Evolutionary conservation across 2,797 vertebrate species (phyloP), one percentile per base, ranked within the genome.

Genomic region (Esox masquinongy): DNA sequence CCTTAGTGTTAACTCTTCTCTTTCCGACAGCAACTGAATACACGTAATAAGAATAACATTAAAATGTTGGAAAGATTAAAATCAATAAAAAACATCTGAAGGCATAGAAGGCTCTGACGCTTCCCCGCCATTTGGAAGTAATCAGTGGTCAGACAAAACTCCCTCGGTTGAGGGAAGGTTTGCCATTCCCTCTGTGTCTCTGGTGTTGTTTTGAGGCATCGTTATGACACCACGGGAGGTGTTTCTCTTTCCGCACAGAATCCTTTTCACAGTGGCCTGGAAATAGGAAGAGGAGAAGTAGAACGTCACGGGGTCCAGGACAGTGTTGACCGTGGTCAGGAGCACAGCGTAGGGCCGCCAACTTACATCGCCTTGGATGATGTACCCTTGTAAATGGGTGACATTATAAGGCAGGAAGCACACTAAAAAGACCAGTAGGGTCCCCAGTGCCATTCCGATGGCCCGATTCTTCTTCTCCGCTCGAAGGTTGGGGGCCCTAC

Each of bases 291-390:
- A 91, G n/a, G 88, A 91, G 71, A 92, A 93, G 75, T 90, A 94
- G 80, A 93, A 94, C 67, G 95, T 93, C 67, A 96, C 82, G 0
- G 95, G 95, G 63, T 96, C 95, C 68, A 96, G 84, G 8, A 94
- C 95, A 7, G 93, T 93, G 68, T 95, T 96, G 82, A 95, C 92
- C 15, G 93, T 91, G 15, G 92, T 93, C 0, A 93, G 91, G 22
- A 95, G 85, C 43, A 96, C 84, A 0, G 88, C 88, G 67, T 92
- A 87, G 70, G 89, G 80, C 64, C 95, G 56, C 22, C 56, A 14
- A 2, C 88, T 95, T 95, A 96, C 1, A 2, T 0, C 0, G 90
- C 84, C 11, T 86, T 94, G 0, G 73, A 0, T 19, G 19, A 91
- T n/a, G 75, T 89, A 96, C 53, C 94, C 91, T 15, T 93, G 47